Percentiles rank a stretch among this genome's conserved stretches.
Evolutionary conservation across 1,140 invertebrate species (phyloP).

Genomic region (Sinella curviseta): DNA sequence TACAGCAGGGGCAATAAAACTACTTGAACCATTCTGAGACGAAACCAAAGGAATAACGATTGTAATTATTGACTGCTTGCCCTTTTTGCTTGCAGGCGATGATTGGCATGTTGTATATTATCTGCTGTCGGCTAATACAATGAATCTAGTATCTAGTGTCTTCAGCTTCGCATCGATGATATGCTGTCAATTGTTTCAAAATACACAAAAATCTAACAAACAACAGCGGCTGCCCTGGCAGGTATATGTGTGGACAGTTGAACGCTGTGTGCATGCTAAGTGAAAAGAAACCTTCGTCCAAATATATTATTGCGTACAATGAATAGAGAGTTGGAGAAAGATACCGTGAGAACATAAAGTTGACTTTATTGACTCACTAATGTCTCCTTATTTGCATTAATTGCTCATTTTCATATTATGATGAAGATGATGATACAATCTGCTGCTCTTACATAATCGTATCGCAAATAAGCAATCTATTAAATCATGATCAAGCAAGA

Average conservation of each 20-base stretch:
- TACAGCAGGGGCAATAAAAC: constrained; percentile 42
- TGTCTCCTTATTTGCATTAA: too few species aligned
- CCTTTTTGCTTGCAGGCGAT: constrained; percentile 37
- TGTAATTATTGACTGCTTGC: constrained; percentile 45
- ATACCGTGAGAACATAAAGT: constrained; percentile 11
- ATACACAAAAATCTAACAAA: background rate
- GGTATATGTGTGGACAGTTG: background rate
- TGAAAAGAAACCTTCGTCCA: too few species aligned
- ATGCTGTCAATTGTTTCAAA: constrained; percentile 13
- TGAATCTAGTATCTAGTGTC: background rate
- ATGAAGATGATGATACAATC: too few species aligned
- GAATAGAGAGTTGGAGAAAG: too few species aligned
- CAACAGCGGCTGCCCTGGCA: too few species aligned
- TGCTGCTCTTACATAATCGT: too few species aligned
- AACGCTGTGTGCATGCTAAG: background rate
- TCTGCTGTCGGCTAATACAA: constrained; percentile 22
- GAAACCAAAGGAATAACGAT: constrained; percentile 46
- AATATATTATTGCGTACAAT: too few species aligned
- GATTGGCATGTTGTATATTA: constrained; percentile 48
- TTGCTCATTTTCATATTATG: too few species aligned
- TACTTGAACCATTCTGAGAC: constrained; percentile 29
- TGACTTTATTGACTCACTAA: background rate
- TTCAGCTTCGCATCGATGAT: background rate
- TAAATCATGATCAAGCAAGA: too few species aligned
- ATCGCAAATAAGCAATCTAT: too few species aligned